phyloP scores from a whole-genome alignment of 2,113 vertebrate genomes.

The Lasiurus borealis region DNA sequence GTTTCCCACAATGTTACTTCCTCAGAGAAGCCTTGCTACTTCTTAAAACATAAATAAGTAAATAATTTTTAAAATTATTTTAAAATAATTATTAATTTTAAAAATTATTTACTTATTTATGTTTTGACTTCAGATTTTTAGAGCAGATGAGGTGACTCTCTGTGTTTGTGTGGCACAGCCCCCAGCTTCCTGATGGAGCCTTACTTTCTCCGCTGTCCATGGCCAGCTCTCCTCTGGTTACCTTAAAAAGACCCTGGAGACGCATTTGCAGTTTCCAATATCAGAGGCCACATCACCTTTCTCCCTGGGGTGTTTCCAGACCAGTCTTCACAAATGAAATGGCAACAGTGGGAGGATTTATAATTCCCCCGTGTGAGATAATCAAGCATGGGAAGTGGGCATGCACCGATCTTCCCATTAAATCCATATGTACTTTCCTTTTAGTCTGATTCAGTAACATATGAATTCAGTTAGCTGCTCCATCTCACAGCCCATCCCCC shows the following conservation, averaged over 20 bases:
- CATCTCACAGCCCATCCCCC: no score
- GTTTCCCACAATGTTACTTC: not conserved
- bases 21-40: not conserved
- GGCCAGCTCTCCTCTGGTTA: not conserved
- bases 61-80: no score
- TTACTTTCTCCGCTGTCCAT: not conserved
- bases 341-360: not conserved
- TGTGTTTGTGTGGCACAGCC: not conserved
- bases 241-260: slow-evolving; percentile 41
- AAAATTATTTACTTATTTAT: not conserved
- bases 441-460: not conserved
- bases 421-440: not conserved
- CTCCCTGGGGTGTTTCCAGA: slow-evolving; percentile 15
- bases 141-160: not conserved
- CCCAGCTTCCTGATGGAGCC: not conserved
- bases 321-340: not conserved
- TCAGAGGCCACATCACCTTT: slow-evolving; percentile 2
- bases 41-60: no score
- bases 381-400: not conserved
- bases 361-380: not conserved
- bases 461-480: not conserved
- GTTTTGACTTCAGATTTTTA: not conserved
- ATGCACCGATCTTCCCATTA: not conserved
- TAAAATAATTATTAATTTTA: not conserved
- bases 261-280: not conserved